phyloP scores from a whole-genome alignment of 2,888 invertebrate genomes.

The Eilema sororculum region DNA sequence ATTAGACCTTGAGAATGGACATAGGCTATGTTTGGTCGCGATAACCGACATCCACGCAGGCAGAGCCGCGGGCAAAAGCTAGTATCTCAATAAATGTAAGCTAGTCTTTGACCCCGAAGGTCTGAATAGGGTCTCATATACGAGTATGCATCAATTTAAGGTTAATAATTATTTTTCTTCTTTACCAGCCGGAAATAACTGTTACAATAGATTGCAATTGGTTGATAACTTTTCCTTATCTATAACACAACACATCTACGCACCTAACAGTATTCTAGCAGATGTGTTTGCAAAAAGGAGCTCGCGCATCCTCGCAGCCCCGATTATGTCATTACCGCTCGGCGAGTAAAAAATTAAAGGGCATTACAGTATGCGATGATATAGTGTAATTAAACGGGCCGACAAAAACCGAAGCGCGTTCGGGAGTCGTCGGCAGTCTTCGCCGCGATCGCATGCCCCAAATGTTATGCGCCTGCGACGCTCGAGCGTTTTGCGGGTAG shows the following conservation, averaged over 20 bases:
- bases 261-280: constrained; percentile 50
- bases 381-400: constrained; percentile 78
- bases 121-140: no score
- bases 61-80: no score
- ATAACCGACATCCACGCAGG: no score
- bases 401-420: constrained; percentile 52
- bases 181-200: background rate
- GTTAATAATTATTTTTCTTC: no score
- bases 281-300: constrained; percentile 62
- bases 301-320: constrained; percentile 59
- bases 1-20: no score
- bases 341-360: constrained; percentile 76
- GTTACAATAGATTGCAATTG: no score
- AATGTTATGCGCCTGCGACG: constrained; percentile 45
- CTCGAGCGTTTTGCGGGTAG: constrained; percentile 35
- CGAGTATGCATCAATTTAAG: no score
- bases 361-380: constrained; percentile 86
- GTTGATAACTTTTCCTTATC: background rate
- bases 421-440: constrained; percentile 41
- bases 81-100: no score
- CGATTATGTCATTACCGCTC: constrained; percentile 83
- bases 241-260: background rate
- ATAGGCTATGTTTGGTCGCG: no score
- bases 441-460: constrained; percentile 50
- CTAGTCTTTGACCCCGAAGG: no score